phyloP scores from a whole-genome alignment of 2,113 vertebrate species.

The Phalacrocorax brasilianus region DNA sequence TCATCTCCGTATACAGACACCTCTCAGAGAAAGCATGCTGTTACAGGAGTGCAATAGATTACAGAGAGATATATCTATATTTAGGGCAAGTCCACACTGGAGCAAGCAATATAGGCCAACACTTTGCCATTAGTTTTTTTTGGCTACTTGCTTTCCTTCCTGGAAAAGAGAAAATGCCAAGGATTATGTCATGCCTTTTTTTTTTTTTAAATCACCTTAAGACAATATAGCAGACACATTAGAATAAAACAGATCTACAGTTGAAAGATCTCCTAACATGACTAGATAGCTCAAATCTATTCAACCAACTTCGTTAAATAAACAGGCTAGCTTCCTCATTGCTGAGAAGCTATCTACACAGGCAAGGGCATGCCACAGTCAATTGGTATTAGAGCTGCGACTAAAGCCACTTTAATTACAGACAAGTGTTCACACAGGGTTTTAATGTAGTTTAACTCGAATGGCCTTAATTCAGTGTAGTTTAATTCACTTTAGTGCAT shows the following conservation, averaged over 20 bases:
- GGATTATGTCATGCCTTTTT: not conserved
- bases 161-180: conserved; percentile 8
- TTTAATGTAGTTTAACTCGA: conserved; percentile 34
- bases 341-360: not conserved
- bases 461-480: conserved; percentile 26
- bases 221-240: not conserved
- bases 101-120: conserved; percentile 5
- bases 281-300: not conserved
- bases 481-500: conserved; percentile 54
- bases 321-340: not conserved
- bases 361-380: not conserved
- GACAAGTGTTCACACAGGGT: conserved; percentile 35
- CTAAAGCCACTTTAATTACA: conserved; percentile 46
- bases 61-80: not conserved
- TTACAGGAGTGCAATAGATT: not conserved
- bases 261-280: not conserved
- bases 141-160: not conserved
- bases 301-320: not conserved
- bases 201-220: not conserved
- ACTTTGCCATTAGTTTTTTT: not conserved
- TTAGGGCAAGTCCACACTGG: not conserved
- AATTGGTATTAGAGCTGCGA: not conserved
- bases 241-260: not conserved
- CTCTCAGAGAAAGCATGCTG: not conserved
- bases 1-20: not conserved